Percentiles rank a stretch among this genome's conserved stretches.
phyloP scores from a whole-genome alignment of 2,113 vertebrate genomes.

The Sphyrna mokarran region DNA sequence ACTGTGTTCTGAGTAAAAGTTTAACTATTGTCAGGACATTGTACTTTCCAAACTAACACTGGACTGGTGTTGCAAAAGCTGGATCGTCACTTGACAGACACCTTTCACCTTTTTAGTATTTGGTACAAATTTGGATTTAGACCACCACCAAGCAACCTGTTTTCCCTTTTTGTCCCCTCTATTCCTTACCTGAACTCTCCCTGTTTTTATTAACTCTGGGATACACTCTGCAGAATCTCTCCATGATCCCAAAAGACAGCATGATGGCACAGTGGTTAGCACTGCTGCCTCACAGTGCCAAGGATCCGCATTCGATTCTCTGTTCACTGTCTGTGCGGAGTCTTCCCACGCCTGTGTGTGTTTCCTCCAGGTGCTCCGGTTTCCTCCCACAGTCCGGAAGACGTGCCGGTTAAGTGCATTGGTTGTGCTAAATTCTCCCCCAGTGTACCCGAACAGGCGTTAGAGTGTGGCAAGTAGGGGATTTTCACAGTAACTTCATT shows the following conservation, averaged over 20 bases:
- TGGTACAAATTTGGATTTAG: neutral
- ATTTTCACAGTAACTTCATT: too few species aligned
- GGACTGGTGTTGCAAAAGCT: neutral
- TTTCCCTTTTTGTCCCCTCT: neutral
- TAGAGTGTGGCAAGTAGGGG: too few species aligned
- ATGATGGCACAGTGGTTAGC: too few species aligned
- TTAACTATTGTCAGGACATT: conserved; percentile 21
- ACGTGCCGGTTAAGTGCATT: too few species aligned
- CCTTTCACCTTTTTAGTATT: neutral
- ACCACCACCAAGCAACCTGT: neutral
- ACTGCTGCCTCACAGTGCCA: too few species aligned
- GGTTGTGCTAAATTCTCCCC: too few species aligned
- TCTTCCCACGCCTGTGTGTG: too few species aligned
- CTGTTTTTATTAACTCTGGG: neutral
- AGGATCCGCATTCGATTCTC: too few species aligned
- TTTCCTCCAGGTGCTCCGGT: too few species aligned
- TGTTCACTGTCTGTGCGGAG: too few species aligned
- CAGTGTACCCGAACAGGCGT: too few species aligned
- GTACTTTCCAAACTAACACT: neutral
- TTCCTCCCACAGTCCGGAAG: too few species aligned
- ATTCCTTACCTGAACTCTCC: neutral
- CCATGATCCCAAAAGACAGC: neutral
- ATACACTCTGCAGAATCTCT: neutral
- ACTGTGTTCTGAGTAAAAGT: neutral
- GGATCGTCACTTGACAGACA: neutral